Percentiles rank a stretch among this genome's conserved stretches.
Evolutionary conservation across 2,888 invertebrate species (phyloP).

Genomic region (Dynastes hyllus): DNA sequence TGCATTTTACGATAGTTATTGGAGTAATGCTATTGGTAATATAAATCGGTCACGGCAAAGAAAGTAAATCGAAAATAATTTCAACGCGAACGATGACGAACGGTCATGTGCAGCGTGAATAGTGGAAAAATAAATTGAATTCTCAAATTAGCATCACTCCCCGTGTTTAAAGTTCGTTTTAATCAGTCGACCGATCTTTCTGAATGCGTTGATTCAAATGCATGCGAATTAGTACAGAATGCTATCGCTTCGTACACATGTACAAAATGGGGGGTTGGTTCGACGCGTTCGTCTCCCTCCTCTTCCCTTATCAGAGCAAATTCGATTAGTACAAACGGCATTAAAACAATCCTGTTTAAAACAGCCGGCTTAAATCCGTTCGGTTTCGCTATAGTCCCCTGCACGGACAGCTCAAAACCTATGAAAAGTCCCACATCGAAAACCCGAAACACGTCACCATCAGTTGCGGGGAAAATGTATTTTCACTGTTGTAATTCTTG

Average conservation of each 20-base stretch:
- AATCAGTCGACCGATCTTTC: constrained; percentile 69
- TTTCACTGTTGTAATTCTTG: constrained; percentile 10
- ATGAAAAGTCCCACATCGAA: constrained; percentile 58
- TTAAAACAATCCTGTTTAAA: constrained; percentile 76
- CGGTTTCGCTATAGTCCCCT: constrained; percentile 52
- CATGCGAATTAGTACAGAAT: constrained; percentile 67
- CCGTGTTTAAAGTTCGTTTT: constrained; percentile 68
- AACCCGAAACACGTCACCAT: constrained; percentile 28
- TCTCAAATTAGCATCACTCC: constrained; percentile 66
- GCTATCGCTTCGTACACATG: constrained; percentile 67
- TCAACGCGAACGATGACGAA: background rate
- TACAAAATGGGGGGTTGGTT: constrained; percentile 57
- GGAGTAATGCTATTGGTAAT: background rate
- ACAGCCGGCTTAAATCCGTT: constrained; percentile 66
- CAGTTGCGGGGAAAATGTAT: constrained; percentile 11
- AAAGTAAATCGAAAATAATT: constrained; percentile 15
- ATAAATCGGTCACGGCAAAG: constrained; percentile 20
- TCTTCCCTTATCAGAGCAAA: constrained; percentile 70
- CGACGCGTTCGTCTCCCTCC: constrained; percentile 52
- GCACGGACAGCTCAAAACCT: constrained; percentile 59
- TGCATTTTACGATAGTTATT: too few species aligned
- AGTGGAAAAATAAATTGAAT: constrained; percentile 59
- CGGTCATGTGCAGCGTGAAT: constrained; percentile 12
- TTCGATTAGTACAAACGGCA: constrained; percentile 77
- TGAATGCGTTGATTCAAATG: constrained; percentile 69